Percentiles rank a stretch among this genome's conserved stretches.
Evolutionary conservation across 2,888 invertebrate species (phyloP).

Genomic region (Prosapia bicincta): DNA sequence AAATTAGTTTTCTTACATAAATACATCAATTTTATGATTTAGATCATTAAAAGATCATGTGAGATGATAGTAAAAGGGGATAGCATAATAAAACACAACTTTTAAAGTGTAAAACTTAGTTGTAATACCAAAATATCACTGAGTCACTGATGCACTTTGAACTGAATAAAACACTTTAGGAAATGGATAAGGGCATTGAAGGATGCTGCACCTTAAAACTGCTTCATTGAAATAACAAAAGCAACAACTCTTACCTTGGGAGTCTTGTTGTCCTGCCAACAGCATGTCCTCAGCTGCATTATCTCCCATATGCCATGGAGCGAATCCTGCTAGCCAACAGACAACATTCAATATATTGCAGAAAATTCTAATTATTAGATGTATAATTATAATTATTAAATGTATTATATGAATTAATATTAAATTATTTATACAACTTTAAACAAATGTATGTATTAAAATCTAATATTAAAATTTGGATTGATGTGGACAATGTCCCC

Average conservation of each 20-base stretch:
- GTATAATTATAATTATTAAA: no score
- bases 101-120: neutral
- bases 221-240: conserved; percentile 1
- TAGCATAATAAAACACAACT: no score
- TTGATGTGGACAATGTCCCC: no score
- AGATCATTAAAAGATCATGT: no score
- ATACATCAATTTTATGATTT: no score
- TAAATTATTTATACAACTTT: no score
- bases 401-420: no score
- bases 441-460: no score
- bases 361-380: no score
- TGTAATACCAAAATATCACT: conserved; percentile 7
- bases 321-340: conserved; percentile 10
- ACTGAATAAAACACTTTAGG: neutral
- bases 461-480: no score
- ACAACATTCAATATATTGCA: neutral
- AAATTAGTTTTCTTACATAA: no score
- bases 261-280: conserved; percentile 27
- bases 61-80: no score
- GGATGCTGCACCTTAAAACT: neutral
- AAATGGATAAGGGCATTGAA: neutral
- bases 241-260: conserved; percentile 29
- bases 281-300: conserved; percentile 21
- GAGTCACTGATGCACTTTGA: neutral
- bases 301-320: conserved; percentile 24